A percentile compares a stretch with the other conserved stretches of the same genome.
Evolutionary conservation across 2,888 invertebrate species (phyloP).

Genomic region (Apotomis turbidana): DNA sequence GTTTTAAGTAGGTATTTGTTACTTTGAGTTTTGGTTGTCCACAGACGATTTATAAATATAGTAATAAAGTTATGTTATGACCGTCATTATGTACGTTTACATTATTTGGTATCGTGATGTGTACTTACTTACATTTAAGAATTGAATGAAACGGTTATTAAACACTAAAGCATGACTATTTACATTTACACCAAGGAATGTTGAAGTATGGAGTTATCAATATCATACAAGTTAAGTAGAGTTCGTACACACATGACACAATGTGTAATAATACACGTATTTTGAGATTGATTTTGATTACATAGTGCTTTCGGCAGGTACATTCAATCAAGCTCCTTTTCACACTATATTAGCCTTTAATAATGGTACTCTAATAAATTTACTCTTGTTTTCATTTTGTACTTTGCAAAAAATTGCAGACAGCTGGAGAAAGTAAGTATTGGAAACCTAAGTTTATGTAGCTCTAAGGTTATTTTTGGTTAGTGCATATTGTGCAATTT

Average conservation of each 20-base stretch:
- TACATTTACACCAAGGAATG: conserved; percentile 69
- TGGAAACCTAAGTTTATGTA: neutral
- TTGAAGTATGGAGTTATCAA: conserved; percentile 63
- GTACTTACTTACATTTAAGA: conserved; percentile 44
- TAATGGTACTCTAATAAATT: neutral
- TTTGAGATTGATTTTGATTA: conserved; percentile 11
- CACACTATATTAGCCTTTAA: conserved; percentile 13
- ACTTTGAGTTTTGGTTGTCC: too few relatives aligned
- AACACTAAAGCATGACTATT: conserved; percentile 66
- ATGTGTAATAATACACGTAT: conserved; percentile 24
- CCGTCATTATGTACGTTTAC: conserved; percentile 23
- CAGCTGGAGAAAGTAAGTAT: neutral
- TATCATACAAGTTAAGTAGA: conserved; percentile 38
- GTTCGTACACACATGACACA: conserved; percentile 12
- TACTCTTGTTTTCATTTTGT: neutral
- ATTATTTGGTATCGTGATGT: conserved; percentile 28
- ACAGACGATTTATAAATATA: too few relatives aligned
- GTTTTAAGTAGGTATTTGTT: too few relatives aligned
- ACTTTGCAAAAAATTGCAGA: conserved; percentile 7
- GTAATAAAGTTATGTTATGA: neutral
- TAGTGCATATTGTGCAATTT: conserved; percentile 18
- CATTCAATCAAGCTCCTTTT: conserved; percentile 33
- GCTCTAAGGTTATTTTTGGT: conserved; percentile 4
- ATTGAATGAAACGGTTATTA: conserved; percentile 50
- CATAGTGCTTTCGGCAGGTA: conserved; percentile 37